A percentile compares a stretch with the other conserved stretches of the same genome.
These are phyloP conservation scores for Esox lucius DNA, from an alignment of 2,797 vertebrate species.

Conservation along the genomic window DNA sequence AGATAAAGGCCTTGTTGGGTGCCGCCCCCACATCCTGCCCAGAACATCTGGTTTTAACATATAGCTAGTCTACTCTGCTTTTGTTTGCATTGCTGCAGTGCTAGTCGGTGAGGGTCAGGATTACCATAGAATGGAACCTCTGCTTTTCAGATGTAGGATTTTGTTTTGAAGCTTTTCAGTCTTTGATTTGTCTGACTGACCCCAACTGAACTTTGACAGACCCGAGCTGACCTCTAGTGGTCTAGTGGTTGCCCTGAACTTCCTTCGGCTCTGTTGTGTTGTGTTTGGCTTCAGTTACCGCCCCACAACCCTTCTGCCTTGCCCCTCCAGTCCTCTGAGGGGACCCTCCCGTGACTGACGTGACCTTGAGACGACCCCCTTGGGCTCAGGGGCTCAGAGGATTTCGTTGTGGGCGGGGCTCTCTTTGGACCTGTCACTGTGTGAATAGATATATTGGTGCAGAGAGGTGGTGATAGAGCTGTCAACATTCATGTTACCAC, in stretches of 20 bases:
- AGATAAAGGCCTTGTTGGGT: not conserved
- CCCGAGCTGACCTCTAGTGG: not conserved
- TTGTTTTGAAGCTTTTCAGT: not conserved
- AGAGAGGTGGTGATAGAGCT: slow-evolving; percentile 67
- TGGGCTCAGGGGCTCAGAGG: slow-evolving; percentile 11
- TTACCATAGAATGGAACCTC: not conserved
- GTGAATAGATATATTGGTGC: slow-evolving; percentile 58
- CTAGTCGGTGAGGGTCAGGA: not conserved
- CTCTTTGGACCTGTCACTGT: slow-evolving; percentile 63
- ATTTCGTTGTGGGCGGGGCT: slow-evolving; percentile 25
- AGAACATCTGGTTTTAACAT: not conserved
- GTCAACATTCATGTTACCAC: slow-evolving; percentile 60
- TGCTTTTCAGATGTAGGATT: not conserved
- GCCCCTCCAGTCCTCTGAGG: slow-evolving; percentile 15
- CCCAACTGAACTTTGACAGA: not conserved
- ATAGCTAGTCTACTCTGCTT: not conserved
- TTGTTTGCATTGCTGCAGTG: not conserved
- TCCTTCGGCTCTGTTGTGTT: not conserved
- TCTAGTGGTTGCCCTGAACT: not conserved
- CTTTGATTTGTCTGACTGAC: not conserved
- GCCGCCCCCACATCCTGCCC: slow-evolving; percentile 1
- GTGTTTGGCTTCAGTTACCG: not conserved
- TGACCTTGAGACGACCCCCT: slow-evolving; percentile 66
- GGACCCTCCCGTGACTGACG: slow-evolving; percentile 59
- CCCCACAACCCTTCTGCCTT: slow-evolving; percentile 10